phyloP scores from a whole-genome alignment of 2,113 vertebrate genomes.

The Nothocercus julius region DNA sequence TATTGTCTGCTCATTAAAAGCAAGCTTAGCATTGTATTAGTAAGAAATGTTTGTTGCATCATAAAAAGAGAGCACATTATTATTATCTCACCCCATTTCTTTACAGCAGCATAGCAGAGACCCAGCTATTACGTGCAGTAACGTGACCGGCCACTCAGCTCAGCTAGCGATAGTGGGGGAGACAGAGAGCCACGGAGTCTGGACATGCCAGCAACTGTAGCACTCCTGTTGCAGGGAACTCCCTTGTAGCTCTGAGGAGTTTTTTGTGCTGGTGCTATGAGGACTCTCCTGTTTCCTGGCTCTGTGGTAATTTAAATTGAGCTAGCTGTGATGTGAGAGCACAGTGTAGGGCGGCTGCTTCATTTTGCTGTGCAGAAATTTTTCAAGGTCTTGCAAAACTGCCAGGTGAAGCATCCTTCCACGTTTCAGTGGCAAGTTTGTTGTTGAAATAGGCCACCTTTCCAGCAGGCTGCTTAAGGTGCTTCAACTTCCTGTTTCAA shows the following conservation, averaged over 20 bases:
- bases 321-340: background rate
- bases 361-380: background rate
- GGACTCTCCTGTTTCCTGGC: background rate
- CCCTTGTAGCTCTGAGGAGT: background rate
- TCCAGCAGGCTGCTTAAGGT: background rate
- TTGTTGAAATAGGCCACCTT: background rate
- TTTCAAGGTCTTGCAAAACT: background rate
- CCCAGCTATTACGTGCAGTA: background rate
- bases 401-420: rapidly evolving
- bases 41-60: background rate
- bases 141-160: background rate
- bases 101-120: background rate
- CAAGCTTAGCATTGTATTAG: background rate
- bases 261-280: background rate
- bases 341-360: too few relatives aligned
- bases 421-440: background rate
- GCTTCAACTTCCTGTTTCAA: background rate
- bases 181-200: background rate
- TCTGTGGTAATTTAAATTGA: background rate
- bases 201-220: background rate
- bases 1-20: background rate
- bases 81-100: background rate
- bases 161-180: background rate
- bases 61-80: background rate
- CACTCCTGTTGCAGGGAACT: background rate